These are phyloP conservation scores for Oxyura jamaicensis DNA, from an alignment of 2,113 vertebrate species.

Conservation along the genomic window DNA sequence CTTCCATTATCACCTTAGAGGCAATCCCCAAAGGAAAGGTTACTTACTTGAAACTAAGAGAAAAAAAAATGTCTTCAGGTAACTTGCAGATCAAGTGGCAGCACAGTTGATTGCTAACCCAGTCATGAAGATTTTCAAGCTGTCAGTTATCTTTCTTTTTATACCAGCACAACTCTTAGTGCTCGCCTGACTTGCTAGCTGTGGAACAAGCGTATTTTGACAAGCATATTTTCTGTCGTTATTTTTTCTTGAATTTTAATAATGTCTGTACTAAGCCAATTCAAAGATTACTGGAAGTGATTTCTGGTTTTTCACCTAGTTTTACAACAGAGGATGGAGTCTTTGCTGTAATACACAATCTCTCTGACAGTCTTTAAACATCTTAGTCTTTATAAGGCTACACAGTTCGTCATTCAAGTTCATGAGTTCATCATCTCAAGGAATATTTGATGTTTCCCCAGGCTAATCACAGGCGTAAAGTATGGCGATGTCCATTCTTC, in stretches of 20 bases:
- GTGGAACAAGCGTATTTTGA: not conserved
- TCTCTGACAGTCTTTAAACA: not conserved
- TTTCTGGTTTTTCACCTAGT: not conserved
- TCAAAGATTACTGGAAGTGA: not conserved
- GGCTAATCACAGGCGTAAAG: not conserved
- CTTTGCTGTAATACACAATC: not conserved
- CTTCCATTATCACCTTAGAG: not conserved
- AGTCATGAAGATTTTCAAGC: not conserved
- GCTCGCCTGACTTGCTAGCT: not conserved
- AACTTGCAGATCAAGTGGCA: not conserved
- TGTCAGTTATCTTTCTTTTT: not conserved
- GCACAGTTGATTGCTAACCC: not conserved
- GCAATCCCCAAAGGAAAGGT: not conserved
- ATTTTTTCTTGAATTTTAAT: not conserved
- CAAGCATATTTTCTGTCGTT: not conserved
- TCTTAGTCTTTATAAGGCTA: not conserved
- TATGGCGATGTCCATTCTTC: not conserved
- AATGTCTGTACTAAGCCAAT: not conserved
- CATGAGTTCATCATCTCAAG: not conserved
- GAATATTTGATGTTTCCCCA: not conserved
- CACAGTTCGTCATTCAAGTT: not conserved
- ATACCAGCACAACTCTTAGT: not conserved
- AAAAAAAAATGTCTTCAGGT: not conserved
- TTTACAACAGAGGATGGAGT: fast-evolving
- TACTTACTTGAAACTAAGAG: not conserved